These are phyloP conservation scores for Magallana ariakensis DNA, from an alignment of 1,140 invertebrate species.

Conservation along the genomic window DNA sequence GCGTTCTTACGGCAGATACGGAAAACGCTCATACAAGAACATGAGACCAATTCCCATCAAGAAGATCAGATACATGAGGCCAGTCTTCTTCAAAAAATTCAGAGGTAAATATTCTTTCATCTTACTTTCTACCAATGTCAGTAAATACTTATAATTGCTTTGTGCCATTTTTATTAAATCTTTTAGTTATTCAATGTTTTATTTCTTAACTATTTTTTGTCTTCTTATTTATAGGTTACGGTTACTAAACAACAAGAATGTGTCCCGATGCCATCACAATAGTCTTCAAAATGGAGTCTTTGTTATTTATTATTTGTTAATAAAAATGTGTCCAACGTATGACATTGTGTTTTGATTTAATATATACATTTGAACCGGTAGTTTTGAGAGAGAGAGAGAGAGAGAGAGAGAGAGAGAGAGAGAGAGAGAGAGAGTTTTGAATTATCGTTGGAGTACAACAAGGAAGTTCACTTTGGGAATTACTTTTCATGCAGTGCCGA, in stretches of 20 bases:
- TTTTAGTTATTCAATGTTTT: too few species aligned
- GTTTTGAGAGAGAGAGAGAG: too few species aligned
- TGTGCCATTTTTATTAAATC: too few species aligned
- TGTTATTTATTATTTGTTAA: slow-evolving; percentile 26
- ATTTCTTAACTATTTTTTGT: too few species aligned
- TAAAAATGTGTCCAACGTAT: neutral
- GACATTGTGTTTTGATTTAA: neutral
- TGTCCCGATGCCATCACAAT: neutral
- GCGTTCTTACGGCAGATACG: neutral
- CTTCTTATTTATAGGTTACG: neutral
- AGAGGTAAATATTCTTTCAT: neutral
- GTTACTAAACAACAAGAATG: neutral
- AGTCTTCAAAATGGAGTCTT: slow-evolving; percentile 12
- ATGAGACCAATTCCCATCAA: neutral
- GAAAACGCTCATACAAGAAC: slow-evolving; percentile 9
- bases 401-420: too few species aligned
- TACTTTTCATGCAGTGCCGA: too few species aligned
- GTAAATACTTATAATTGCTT: too few species aligned
- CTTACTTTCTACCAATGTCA: too few species aligned
- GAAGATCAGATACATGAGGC: slow-evolving; percentile 27
- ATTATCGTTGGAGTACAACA: too few species aligned
- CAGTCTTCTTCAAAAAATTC: neutral
- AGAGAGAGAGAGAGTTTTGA: too few species aligned
- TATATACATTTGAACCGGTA: neutral
- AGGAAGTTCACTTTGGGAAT: too few species aligned